phyloP scores from a whole-genome alignment of 2,113 vertebrate genomes.

The Stegastes partitus region DNA sequence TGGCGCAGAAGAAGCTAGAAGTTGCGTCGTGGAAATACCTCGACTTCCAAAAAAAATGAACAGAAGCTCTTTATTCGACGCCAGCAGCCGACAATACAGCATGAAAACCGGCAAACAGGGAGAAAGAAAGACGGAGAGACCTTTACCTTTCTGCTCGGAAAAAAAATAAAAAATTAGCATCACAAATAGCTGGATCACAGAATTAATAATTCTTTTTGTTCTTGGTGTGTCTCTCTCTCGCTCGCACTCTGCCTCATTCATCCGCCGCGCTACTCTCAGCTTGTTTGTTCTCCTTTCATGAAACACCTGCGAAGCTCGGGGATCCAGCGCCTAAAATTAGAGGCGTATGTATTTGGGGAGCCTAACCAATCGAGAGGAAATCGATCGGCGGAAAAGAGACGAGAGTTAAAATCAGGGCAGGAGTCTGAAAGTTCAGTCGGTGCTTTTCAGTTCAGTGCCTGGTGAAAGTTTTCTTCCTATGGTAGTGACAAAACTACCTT shows the following conservation, averaged over 20 bases:
- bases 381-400: constrained; percentile 35
- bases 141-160: constrained; percentile 36
- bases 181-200: constrained; percentile 58
- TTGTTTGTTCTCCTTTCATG: constrained; percentile 66
- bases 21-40: background rate
- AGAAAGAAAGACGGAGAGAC: constrained; percentile 8
- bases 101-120: constrained; percentile 1
- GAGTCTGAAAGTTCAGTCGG: constrained; percentile 51
- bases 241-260: constrained; percentile 43
- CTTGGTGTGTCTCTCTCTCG: constrained; percentile 31
- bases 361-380: constrained; percentile 31
- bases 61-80: background rate
- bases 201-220: constrained; percentile 72
- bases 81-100: background rate
- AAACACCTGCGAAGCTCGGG: constrained; percentile 68
- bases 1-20: too few species aligned
- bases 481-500: background rate
- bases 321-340: constrained; percentile 65
- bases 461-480: background rate
- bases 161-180: constrained; percentile 61
- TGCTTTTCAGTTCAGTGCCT: constrained; percentile 41
- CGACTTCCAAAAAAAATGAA: background rate
- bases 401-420: constrained; percentile 2
- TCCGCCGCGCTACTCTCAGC: constrained; percentile 27
- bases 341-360: constrained; percentile 35